Evolutionary conservation across 2,113 vertebrate species (phyloP), one percentile per base, ranked within the genome.

Genomic region (Nanorana parkeri): DNA sequence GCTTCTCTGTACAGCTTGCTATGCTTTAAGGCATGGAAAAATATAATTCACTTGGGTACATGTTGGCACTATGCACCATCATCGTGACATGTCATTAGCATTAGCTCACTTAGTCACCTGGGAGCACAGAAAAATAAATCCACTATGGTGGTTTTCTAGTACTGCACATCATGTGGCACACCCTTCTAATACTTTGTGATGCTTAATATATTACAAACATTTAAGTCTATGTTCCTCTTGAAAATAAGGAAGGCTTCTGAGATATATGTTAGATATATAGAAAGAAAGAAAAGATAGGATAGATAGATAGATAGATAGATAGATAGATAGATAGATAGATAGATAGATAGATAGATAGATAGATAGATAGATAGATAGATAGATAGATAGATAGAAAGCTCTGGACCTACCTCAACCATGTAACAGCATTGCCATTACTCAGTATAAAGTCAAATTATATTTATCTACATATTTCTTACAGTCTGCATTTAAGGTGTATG

Each of bases 141-240:
- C 73, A 23, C 41, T 11, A 23, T 41, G 54, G 7, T 32, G 19
- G 8, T 10, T 20, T 20, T 23, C 55, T 52, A 67, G 52, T 32
- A 79, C 29, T 68, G 68, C 47, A 36, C 51, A 56, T 68, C 28
- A 41, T 47, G 29, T 21, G 17, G 20, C 74, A 77, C 74, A 23
- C 74, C 56, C 58, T 21, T 64, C 3, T 51, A 77, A 41, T 19
- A 32, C 56, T 58, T 10, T 73, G 23, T 58, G 26, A 58, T 58
- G 21, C 20, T 32, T 47, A 64, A 47, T 77, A 75, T 61, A 47
- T 64, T 23, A 63, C 16, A 63, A 41, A 77, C 28, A 47, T 64
- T 36, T 28, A 64, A 76, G 58, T n/a, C 26, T 41, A 11, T 76
- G 55, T 61, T 77, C 56, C 24, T 47, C 64, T 77, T 77, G 32